Evolutionary conservation across 2,888 invertebrate genomes (phyloP), one percentile per base, ranked within the genome.

Genomic region (Euplexia lucipara): DNA sequence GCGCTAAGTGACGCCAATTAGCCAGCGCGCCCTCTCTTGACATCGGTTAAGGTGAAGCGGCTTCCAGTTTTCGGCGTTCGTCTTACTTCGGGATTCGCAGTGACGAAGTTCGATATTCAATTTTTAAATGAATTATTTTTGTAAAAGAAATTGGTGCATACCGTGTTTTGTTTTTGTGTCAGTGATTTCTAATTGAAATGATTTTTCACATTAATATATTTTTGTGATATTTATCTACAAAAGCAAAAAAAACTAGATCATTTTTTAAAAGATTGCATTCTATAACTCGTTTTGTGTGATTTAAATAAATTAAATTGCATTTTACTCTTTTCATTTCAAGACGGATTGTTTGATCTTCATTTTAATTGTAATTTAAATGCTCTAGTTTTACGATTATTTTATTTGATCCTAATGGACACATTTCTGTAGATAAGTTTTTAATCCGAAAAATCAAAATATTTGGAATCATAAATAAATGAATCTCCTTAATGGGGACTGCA

Each of bases 1-100:
- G 86, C 85, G 86, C 88, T 89, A 90, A 89, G 88, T 88, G 89
- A 87, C 82, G 83, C 85, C 87, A 86, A 86, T 88, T 88, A 87
- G 87, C 86, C 82, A 82, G 71, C 80, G 76, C 74, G 81, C 83
- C 83, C 83, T 83, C 78, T 69, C 70, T 54, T 83, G 85, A 86
- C 87, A 87, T 79, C 81, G 78, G 82, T 74, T 81, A 78, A 83
- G 81, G 76, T 72, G 72, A 72, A 78, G 70, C 48, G 35, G 42
- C 22, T 75, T 70, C 75, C 59, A 68, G 37, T 64, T 75, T 64
- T 81, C 22, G 53, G 64, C 35, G 22, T 63, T 52, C 51, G 44
- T 41, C 3, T 39, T 35, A n/a, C 48, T 37, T 64, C 58, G 52
- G 14, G 7, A 42, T 44, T 65, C 20, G 18, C 20, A 16, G n/a